Conservation (phyloP, 2,113 vertebrate genomes). For the Oncorhynchus nerka region DNA sequence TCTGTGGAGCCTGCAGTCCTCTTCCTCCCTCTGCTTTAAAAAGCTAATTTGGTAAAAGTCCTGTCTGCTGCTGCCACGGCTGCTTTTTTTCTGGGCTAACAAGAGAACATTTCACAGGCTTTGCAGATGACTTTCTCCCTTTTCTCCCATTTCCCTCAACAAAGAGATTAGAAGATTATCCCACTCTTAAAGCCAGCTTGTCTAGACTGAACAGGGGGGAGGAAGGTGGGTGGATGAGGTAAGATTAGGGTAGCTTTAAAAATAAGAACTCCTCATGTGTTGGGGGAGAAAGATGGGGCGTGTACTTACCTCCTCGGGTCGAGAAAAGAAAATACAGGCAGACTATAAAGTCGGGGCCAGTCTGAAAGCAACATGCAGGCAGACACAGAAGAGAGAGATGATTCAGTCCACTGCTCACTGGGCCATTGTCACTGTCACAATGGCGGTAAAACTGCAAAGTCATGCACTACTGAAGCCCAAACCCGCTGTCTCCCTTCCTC, state of each 20-base stretch:
- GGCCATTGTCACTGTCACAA: neutral
- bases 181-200: slow-evolving; percentile 39
- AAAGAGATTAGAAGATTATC: slow-evolving; percentile 51
- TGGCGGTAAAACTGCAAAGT: neutral
- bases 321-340: slow-evolving; percentile 36
- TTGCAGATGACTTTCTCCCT: slow-evolving; percentile 27
- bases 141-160: slow-evolving; percentile 26
- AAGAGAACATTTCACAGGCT: slow-evolving; percentile 31
- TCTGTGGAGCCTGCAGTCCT: slow-evolving; percentile 1
- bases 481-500: neutral
- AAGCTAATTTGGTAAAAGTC: slow-evolving; percentile 9
- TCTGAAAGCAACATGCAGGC: neutral
- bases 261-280: slow-evolving; percentile 11
- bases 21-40: neutral
- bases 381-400: neutral
- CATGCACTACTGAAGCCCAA: neutral
- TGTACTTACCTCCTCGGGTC: slow-evolving; percentile 4
- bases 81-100: slow-evolving; percentile 15
- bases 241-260: neutral
- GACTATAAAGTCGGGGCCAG: slow-evolving; percentile 26
- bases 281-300: neutral
- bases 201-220: slow-evolving; percentile 11
- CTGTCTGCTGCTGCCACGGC: slow-evolving; percentile 1
- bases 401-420: neutral
- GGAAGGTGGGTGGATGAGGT: neutral